Evolutionary conservation across 2,888 invertebrate genomes (phyloP), one percentile per base, ranked within the genome.

Genomic region (Erannis defoliaria): DNA sequence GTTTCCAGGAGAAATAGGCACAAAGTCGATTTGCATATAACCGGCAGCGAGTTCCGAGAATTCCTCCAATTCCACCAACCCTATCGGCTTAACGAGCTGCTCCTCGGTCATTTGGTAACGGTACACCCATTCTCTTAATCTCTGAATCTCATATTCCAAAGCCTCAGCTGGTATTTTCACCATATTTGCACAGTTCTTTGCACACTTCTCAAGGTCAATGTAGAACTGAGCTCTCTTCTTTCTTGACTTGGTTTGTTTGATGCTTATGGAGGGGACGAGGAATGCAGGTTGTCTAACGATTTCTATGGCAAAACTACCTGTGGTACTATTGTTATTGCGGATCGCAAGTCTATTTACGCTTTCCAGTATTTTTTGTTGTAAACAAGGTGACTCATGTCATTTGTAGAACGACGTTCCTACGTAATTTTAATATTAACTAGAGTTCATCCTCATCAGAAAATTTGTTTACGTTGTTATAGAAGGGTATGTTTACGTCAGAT

Each of bases 1-100:
- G 18, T 5, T 5, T 19, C 14, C 38, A 12, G 6, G 26, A 0
- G 16, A 14, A 5, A 5, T 38, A 0, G 18, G 10, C 12, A 26
- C 4, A 19, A 8, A 33, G 26, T 48, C 63, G 14, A 46, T 58
- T 29, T 33, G 61, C 59, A 73, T 72, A 40, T 62, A 62, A 12
- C 21, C 50, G 5, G 70, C 70, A 6, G 71, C 67, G 9, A 64
- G 26, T 4, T 71, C 64, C 1, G 76, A 76, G 10, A 72, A 63
- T 33, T 69, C 46, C 38, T 79, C 78, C 37, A 79, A 42, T 14
- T 77, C 73, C 6, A 66, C 19, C 8, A 78, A 56, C 5, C 48
- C 57, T 0, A 46, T 35, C 5, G 70, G 60, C 1, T 46, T 6
- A 33, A 50, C 43, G 6, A 26, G 29, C 6, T 35, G 12, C 9